A percentile compares a stretch with the other conserved stretches of the same genome.
These are phyloP conservation scores for Phoenicopterus ruber DNA, from an alignment of 2,113 vertebrate species.

Conservation along the genomic window DNA sequence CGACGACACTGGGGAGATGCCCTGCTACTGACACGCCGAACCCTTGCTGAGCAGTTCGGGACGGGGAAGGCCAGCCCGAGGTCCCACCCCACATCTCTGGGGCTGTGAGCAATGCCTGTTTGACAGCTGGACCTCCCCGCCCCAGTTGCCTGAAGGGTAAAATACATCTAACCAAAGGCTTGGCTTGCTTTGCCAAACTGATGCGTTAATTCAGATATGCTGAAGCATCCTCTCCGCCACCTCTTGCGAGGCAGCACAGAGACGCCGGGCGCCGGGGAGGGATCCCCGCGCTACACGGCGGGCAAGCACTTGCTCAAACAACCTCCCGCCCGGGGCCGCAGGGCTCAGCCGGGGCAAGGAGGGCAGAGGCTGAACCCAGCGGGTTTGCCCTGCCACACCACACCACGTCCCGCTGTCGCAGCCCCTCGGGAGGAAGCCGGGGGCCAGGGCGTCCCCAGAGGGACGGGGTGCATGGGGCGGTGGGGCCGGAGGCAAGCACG, in stretches of 20 bases:
- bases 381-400: neutral
- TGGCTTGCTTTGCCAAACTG: neutral
- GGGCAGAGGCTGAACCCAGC: accelerated
- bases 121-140: neutral
- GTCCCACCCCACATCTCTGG: neutral
- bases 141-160: neutral
- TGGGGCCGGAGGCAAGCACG: accelerated
- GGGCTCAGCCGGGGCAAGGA: neutral
- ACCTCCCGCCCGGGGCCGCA: accelerated
- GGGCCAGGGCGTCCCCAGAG: neutral
- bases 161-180: neutral
- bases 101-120: neutral
- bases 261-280: accelerated
- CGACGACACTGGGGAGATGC: accelerated
- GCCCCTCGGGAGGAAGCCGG: accelerated
- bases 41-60: neutral
- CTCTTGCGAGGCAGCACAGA: neutral
- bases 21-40: accelerated
- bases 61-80: neutral
- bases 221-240: too few relatives aligned
- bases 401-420: accelerated
- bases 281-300: accelerated
- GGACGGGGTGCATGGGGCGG: neutral
- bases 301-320: neutral
- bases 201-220: neutral